Percentiles rank a stretch among this genome's conserved stretches.
Conservation (phyloP, 1,140 invertebrate genomes). For the Hirudo medicinalis region DNA sequence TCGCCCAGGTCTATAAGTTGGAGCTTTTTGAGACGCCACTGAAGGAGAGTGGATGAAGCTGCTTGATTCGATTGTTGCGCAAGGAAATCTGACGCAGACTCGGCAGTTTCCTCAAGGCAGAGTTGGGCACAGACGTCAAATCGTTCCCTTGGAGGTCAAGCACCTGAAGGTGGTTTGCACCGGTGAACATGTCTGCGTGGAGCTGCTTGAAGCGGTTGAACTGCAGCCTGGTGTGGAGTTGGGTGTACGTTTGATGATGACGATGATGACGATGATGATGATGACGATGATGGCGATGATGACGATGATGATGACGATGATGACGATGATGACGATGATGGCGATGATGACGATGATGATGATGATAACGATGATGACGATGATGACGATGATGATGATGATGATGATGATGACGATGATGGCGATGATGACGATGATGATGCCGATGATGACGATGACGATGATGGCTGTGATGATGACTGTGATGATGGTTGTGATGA, state of each 20-base stretch:
- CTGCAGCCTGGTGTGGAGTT: background rate
- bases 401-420: too few species aligned
- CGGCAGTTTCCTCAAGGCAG: conserved; percentile 3
- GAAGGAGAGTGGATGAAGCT: conserved; percentile 14
- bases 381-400: too few species aligned
- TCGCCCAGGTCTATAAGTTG: conserved; percentile 17
- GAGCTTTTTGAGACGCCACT: background rate
- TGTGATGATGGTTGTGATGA: background rate
- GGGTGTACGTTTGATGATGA: background rate
- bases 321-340: background rate
- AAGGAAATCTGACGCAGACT: conserved; percentile 9
- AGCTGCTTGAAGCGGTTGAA: conserved; percentile 19
- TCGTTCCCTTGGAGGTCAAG: conserved; percentile 20
- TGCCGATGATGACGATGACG: too few species aligned
- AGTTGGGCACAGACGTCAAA: conserved; percentile 13
- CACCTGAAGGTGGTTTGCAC: conserved; percentile 2
- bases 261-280: background rate
- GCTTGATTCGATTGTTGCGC: conserved; percentile 18
- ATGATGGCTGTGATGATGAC: too few species aligned
- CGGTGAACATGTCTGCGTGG: conserved; percentile 2
- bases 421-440: too few species aligned
- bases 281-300: background rate
- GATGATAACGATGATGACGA: too few species aligned
- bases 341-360: too few species aligned
- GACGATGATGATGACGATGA: background rate